Conservation (phyloP, 2,888 invertebrate genomes). For the Macrostomum cliftonense region DNA sequence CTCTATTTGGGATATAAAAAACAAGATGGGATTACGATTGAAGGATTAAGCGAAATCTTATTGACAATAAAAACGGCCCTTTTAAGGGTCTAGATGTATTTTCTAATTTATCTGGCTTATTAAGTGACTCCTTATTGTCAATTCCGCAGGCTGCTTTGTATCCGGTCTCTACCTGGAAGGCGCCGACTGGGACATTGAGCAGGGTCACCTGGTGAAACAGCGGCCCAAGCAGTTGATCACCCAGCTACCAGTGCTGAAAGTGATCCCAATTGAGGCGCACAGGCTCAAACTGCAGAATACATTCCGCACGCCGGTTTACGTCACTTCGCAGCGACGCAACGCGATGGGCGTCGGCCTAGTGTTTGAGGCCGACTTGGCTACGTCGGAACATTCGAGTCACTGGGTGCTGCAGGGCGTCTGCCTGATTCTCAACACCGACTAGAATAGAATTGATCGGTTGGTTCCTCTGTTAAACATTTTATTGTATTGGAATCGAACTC, state of each 20-base stretch:
- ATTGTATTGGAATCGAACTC: too few relatives aligned
- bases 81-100: too few relatives aligned
- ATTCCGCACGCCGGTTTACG: conserved; percentile 67
- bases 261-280: conserved; percentile 65
- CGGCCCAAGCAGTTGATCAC: conserved; percentile 65
- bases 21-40: too few relatives aligned
- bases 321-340: conserved; percentile 63
- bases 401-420: conserved; percentile 80
- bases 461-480: too few relatives aligned
- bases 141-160: conserved; percentile 31
- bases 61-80: too few relatives aligned
- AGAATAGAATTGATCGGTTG: conserved; percentile 4
- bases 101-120: too few relatives aligned
- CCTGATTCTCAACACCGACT: conserved; percentile 62
- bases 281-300: conserved; percentile 70
- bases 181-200: conserved; percentile 59
- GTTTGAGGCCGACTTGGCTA: conserved; percentile 67
- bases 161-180: conserved; percentile 59
- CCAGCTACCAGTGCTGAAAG: conserved; percentile 60
- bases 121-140: too few relatives aligned
- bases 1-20: too few relatives aligned
- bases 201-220: conserved; percentile 52
- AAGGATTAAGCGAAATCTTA: too few relatives aligned
- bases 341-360: conserved; percentile 78
- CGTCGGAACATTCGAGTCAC: conserved; percentile 60